Evolutionary conservation across 2,113 vertebrate species (phyloP).

Genomic region (Saccopteryx leptura): DNA sequence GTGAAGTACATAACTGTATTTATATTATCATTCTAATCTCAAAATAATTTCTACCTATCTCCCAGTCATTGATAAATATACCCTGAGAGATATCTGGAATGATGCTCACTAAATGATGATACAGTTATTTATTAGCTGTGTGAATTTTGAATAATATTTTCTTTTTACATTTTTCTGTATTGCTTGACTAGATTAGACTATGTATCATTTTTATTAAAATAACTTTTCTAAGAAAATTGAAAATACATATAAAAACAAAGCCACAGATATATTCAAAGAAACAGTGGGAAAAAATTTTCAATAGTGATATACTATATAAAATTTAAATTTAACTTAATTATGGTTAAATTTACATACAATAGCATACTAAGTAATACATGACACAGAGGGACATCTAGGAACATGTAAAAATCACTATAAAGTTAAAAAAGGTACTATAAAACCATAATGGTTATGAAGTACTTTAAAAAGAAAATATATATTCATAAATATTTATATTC

Average conservation of each 20-base stretch:
- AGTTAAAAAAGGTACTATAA: not conserved
- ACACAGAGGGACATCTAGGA: not conserved
- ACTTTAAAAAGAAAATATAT: not conserved
- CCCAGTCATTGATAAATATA: not conserved
- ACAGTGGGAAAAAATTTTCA: not conserved
- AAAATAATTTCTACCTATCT: not conserved
- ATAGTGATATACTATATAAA: not conserved
- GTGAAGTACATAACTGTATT: not conserved
- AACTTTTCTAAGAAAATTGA: not conserved
- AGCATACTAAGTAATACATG: not conserved
- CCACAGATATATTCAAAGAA: slow-evolving; percentile 5
- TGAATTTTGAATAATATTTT: not conserved
- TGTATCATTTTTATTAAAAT: slow-evolving; percentile 11
- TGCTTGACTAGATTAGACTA: not conserved
- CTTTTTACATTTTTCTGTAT: not conserved
- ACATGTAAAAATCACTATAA: slow-evolving; percentile 4
- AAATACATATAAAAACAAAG: not conserved
- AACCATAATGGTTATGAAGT: not conserved
- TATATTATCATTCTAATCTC: not conserved
- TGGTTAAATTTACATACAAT: not conserved
- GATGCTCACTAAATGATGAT: not conserved
- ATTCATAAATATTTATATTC: not conserved
- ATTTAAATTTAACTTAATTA: slow-evolving; percentile 27
- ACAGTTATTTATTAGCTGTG: not conserved
- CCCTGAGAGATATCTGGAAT: not conserved